Conservation (phyloP, 1,140 invertebrate species). For the Sitodiplosis mosellana region DNA sequence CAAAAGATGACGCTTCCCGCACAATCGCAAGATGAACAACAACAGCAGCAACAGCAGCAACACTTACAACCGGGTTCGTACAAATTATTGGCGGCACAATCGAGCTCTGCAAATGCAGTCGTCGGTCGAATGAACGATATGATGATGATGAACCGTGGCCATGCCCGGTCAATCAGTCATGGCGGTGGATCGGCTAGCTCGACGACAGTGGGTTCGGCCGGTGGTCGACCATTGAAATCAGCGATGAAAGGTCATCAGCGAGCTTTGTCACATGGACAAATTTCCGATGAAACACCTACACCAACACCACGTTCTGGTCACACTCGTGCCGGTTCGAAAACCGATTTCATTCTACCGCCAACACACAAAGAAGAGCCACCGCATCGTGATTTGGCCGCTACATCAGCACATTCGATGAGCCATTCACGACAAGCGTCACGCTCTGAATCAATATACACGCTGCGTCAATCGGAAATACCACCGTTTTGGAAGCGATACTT, state of each 20-base stretch:
- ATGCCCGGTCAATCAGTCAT: conserved; percentile 62
- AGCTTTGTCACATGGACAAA: conserved; percentile 71
- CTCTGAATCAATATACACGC: conserved; percentile 75
- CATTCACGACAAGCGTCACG: conserved; percentile 46
- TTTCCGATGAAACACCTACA: conserved; percentile 35
- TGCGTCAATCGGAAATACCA: conserved; percentile 47
- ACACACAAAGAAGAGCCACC: conserved; percentile 43
- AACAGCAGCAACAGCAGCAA: background rate
- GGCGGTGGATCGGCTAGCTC: conserved; percentile 40
- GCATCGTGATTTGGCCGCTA: conserved; percentile 24
- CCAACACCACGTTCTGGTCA: conserved; percentile 37
- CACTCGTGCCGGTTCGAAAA: conserved; percentile 61
- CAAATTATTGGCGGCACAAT: conserved; percentile 23
- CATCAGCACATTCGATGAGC: conserved; percentile 29
- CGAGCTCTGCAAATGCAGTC: conserved; percentile 9
- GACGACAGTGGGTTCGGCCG: conserved; percentile 26
- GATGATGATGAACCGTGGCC: conserved; percentile 28
- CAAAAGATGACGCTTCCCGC: background rate
- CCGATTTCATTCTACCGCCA: conserved; percentile 70
- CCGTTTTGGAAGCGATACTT: conserved; percentile 48
- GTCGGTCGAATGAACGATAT: conserved; percentile 2
- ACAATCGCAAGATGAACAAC: conserved; percentile 1
- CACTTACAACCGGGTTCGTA: conserved; percentile 32
- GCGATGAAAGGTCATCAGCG: conserved; percentile 53
- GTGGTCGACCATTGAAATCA: conserved; percentile 41